Percentiles rank a stretch among this genome's conserved stretches.
Evolutionary conservation across 37 sponge, comb jelly and placozoan species (phyloP).

Genomic region (Diacarnus erythraeanus): DNA sequence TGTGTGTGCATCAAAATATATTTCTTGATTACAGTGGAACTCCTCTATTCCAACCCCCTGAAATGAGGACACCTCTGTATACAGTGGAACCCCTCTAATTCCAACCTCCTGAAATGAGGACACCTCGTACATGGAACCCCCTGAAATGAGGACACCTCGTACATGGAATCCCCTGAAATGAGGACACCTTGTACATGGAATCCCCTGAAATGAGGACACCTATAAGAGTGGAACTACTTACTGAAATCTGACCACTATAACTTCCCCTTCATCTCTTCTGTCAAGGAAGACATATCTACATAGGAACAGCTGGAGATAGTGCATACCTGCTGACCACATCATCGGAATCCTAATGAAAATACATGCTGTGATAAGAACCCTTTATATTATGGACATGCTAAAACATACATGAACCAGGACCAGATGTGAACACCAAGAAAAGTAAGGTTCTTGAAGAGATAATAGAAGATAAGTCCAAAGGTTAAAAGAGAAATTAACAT

Average conservation of each 20-base stretch:
- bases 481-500: background rate
- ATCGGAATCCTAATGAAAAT: conserved; percentile 27
- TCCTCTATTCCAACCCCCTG: background rate
- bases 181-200: background rate
- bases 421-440: conserved; percentile 31
- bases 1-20: background rate
- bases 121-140: too few relatives aligned
- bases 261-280: background rate
- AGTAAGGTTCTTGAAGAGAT: conserved; percentile 33
- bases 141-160: too few relatives aligned
- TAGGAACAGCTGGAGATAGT: conserved; percentile 32
- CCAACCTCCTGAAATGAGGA: background rate
- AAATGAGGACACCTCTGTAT: background rate
- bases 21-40: background rate
- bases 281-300: conserved; percentile 27
- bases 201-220: background rate
- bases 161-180: background rate
- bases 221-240: background rate
- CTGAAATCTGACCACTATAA: background rate
- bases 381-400: background rate
- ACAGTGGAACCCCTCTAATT: background rate
- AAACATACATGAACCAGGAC: conserved; percentile 49
- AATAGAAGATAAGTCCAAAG: conserved; percentile 52
- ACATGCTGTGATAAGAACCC: background rate
- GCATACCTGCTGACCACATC: conserved; percentile 38